Conservation (phyloP, 2,888 invertebrate genomes). For the Drosophila sordidula region DNA sequence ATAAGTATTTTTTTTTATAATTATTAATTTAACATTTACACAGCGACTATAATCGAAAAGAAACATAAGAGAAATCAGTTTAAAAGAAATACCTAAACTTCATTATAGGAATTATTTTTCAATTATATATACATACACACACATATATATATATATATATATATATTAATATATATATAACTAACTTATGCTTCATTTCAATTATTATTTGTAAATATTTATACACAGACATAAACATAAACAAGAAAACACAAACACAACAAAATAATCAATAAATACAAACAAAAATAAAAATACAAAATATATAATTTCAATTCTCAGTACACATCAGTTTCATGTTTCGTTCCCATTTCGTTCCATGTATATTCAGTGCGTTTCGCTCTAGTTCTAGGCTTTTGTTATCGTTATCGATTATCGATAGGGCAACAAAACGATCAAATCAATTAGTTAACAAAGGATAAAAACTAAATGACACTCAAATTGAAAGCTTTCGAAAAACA, state of each 20-base stretch:
- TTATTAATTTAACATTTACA: slow-evolving; percentile 21
- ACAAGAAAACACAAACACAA: slow-evolving; percentile 16
- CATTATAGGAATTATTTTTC: slow-evolving; percentile 18
- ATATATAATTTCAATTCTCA: slow-evolving; percentile 11
- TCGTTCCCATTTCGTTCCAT: slow-evolving; percentile 20
- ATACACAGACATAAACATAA: slow-evolving; percentile 23
- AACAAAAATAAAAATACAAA: slow-evolving; percentile 7
- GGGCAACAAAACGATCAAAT: slow-evolving; percentile 32
- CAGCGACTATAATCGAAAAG: slow-evolving; percentile 18
- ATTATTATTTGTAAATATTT: slow-evolving; percentile 50
- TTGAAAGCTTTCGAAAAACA: slow-evolving; percentile 63
- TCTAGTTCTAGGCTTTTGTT: neutral
- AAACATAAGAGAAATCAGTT: slow-evolving; percentile 4
- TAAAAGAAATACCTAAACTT: neutral
- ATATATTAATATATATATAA: slow-evolving; percentile 11
- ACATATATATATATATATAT: slow-evolving; percentile 7
- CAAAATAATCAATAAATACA: slow-evolving; percentile 36
- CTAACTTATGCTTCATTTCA: slow-evolving; percentile 45
- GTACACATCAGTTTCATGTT: slow-evolving; percentile 15
- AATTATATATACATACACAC: slow-evolving; percentile 11
- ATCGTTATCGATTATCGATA: slow-evolving; percentile 26
- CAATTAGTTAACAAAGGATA: slow-evolving; percentile 1
- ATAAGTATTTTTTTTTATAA: slow-evolving; percentile 30
- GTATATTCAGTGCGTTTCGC: neutral
- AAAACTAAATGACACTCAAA: slow-evolving; percentile 49